phyloP scores from a whole-genome alignment of 1,140 invertebrate species.

The Prorops nasuta region DNA sequence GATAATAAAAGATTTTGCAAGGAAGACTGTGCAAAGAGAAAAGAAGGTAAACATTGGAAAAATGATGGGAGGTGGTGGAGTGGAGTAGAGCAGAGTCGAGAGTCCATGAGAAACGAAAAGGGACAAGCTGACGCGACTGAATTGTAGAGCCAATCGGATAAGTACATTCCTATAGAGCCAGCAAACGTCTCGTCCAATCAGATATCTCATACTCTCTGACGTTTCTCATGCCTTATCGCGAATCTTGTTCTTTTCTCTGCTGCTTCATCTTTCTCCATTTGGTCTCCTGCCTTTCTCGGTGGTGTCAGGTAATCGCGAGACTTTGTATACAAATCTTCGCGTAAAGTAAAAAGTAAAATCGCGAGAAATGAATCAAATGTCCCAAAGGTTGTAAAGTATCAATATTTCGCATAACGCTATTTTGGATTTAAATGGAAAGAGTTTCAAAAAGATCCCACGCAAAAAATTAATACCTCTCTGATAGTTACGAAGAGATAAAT shows the following conservation, averaged over 20 bases:
- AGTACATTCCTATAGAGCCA: conserved; percentile 50
- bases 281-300: not conserved
- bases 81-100: not conserved
- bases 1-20: too few species aligned
- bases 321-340: too few species aligned
- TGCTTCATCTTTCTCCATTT: conserved; percentile 3
- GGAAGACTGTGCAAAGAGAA: too few species aligned
- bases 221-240: conserved; percentile 53
- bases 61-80: too few species aligned
- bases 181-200: conserved; percentile 47
- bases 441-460: too few species aligned
- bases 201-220: conserved; percentile 51
- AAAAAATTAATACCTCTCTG: too few species aligned
- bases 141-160: conserved; percentile 55
- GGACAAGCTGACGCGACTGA: conserved; percentile 49
- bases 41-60: too few species aligned
- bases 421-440: too few species aligned
- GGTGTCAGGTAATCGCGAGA: conserved; percentile 13
- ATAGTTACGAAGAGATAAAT: too few species aligned
- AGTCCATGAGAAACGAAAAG: conserved; percentile 4
- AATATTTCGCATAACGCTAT: too few species aligned
- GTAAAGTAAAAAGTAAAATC: conserved; percentile 43
- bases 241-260: conserved; percentile 31
- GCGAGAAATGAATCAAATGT: conserved; percentile 47
- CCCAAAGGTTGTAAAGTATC: conserved; percentile 43